Conservation (phyloP, 1,140 invertebrate genomes). For the Drosophila murphyi region DNA sequence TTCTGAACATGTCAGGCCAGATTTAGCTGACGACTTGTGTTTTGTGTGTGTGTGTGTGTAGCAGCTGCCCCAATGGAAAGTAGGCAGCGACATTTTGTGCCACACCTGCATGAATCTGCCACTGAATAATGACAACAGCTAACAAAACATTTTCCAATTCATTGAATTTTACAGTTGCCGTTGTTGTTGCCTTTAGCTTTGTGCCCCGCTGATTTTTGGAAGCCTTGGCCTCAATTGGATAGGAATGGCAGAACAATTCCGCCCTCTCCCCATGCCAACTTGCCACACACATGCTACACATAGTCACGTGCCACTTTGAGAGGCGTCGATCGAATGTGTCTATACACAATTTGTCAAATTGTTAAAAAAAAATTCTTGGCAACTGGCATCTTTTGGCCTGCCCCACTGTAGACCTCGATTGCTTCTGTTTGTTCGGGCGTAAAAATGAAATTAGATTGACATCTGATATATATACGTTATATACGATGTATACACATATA, state of each 20-base stretch:
- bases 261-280: slow-evolving; percentile 15
- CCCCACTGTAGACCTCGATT: slow-evolving; percentile 38
- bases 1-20: slow-evolving; percentile 34
- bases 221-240: slow-evolving; percentile 49
- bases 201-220: slow-evolving; percentile 40
- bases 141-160: slow-evolving; percentile 84
- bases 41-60: background rate
- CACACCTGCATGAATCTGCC: slow-evolving; percentile 54
- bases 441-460: slow-evolving; percentile 84
- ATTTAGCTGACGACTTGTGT: slow-evolving; percentile 52
- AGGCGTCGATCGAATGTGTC: slow-evolving; percentile 77
- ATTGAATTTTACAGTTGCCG: slow-evolving; percentile 81
- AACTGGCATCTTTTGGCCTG: slow-evolving; percentile 35
- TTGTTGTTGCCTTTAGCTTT: slow-evolving; percentile 45
- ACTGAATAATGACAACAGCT: slow-evolving; percentile 73
- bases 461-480: slow-evolving; percentile 76
- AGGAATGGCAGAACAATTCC: slow-evolving; percentile 35
- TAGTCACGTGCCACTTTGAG: slow-evolving; percentile 57
- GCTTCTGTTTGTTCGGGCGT: slow-evolving; percentile 62
- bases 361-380: slow-evolving; percentile 51
- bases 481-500: slow-evolving; percentile 11
- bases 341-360: slow-evolving; percentile 83
- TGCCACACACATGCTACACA: slow-evolving; percentile 20
- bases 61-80: slow-evolving; percentile 35
- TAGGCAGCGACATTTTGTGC: slow-evolving; percentile 47